Percentiles rank a stretch among this genome's conserved stretches.
phyloP scores from a whole-genome alignment of 2,797 vertebrate genomes.

The Acrossocheilus fasciatus region DNA sequence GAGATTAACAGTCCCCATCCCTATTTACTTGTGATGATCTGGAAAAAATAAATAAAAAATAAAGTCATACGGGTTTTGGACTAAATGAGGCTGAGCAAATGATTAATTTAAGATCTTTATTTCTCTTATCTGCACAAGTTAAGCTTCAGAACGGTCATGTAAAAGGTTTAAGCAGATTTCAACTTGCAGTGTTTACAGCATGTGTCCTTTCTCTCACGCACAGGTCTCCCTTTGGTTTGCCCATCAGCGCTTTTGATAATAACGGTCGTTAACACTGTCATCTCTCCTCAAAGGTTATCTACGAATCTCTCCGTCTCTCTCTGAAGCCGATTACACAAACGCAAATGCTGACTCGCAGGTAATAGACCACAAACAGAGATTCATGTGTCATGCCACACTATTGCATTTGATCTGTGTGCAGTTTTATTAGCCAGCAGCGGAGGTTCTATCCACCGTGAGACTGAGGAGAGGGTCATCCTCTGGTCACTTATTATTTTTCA shows the following conservation, averaged over 20 bases:
- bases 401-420: conserved; percentile 60
- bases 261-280: not conserved
- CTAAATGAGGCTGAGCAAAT: not conserved
- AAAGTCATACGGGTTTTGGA: not conserved
- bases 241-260: conserved; percentile 2
- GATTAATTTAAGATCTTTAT: not conserved
- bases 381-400: conserved; percentile 39
- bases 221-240: not conserved
- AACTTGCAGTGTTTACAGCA: not conserved
- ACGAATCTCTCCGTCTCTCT: not conserved
- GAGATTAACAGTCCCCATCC: not conserved
- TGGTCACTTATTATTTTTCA: conserved; percentile 69
- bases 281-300: not conserved
- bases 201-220: not conserved
- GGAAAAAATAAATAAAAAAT: not conserved
- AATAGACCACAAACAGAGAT: conserved; percentile 46
- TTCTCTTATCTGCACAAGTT: not conserved
- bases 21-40: not conserved
- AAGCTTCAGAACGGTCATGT: not conserved
- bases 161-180: not conserved
- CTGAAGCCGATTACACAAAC: conserved; percentile 5
- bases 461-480: conserved; percentile 55
- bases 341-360: conserved; percentile 15
- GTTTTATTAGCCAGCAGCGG: conserved; percentile 54
- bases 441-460: conserved; percentile 59